Evolutionary conservation across 1,140 invertebrate genomes (phyloP).

Genomic region (Aphelinus atriplicis): DNA sequence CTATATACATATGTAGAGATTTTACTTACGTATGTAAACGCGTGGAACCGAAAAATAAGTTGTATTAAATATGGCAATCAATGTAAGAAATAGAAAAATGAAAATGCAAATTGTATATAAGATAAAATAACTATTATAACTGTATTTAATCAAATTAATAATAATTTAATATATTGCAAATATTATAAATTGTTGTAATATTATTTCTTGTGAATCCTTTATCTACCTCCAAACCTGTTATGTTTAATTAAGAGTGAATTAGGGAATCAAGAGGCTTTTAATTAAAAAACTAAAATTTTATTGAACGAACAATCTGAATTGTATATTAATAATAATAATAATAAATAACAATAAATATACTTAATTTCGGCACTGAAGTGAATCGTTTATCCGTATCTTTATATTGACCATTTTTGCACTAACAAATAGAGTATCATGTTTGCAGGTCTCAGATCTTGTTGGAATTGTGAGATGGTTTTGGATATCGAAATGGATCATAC

Average conservation of each 20-base stretch:
- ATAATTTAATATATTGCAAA: slow-evolving; percentile 62
- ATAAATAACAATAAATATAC: slow-evolving; percentile 37
- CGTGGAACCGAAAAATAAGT: slow-evolving; percentile 26
- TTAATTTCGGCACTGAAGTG: not conserved
- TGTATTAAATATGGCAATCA: slow-evolving; percentile 33
- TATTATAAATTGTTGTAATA: slow-evolving; percentile 27
- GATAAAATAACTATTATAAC: slow-evolving; percentile 56
- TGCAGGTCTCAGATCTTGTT: too few relatives aligned
- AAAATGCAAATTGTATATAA: slow-evolving; percentile 54
- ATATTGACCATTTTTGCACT: not conserved
- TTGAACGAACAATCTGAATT: slow-evolving; percentile 15
- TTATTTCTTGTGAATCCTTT: slow-evolving; percentile 9
- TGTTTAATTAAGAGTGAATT: slow-evolving; percentile 3
- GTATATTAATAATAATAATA: not conserved
- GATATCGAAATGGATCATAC: too few relatives aligned
- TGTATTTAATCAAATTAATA: slow-evolving; percentile 57
- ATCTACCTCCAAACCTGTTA: slow-evolving; percentile 1
- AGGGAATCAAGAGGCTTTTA: slow-evolving; percentile 1
- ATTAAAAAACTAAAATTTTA: slow-evolving; percentile 29
- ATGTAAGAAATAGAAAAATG: slow-evolving; percentile 42
- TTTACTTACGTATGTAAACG: slow-evolving; percentile 35
- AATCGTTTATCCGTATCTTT: not conserved
- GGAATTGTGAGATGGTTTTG: too few relatives aligned
- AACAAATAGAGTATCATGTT: too few relatives aligned
- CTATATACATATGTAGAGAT: slow-evolving; percentile 18